Percentiles rank a stretch among this genome's conserved stretches.
Conservation (phyloP, 1,140 invertebrate genomes). For the Pentalonia nigronervosa region DNA sequence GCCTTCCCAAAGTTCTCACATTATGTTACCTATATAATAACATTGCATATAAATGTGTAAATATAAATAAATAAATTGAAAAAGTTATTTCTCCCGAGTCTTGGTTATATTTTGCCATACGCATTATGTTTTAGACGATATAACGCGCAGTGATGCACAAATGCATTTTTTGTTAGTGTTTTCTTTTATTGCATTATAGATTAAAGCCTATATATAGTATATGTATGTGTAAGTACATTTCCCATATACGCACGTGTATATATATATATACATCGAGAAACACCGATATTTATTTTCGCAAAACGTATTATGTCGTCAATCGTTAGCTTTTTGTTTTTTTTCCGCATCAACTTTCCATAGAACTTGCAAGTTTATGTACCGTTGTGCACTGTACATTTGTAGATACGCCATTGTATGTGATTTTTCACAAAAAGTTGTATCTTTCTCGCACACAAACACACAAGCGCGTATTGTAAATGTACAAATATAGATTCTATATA, state of each 20-base stretch:
- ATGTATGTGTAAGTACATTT: neutral
- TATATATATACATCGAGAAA: neutral
- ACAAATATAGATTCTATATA: neutral
- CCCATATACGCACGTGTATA: neutral
- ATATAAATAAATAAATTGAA: neutral
- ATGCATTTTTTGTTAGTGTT: neutral
- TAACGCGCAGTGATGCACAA: neutral
- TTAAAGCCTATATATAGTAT: neutral
- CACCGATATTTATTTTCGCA: neutral
- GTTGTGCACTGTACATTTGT: neutral
- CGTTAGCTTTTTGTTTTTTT: slow-evolving; percentile 17
- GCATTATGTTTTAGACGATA: neutral
- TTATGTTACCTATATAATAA: neutral
- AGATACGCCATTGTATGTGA: neutral
- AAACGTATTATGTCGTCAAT: neutral
- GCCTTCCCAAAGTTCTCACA: neutral
- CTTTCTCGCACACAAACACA: neutral
- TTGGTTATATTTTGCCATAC: neutral
- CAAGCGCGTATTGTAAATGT: neutral
- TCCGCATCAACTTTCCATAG: neutral
- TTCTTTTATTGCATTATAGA: neutral
- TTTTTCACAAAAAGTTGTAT: neutral
- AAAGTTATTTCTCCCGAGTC: neutral
- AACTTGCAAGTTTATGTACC: neutral
- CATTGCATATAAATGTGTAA: neutral